Conservation (phyloP, 1,140 invertebrate species). For the Heliconius congener region DNA sequence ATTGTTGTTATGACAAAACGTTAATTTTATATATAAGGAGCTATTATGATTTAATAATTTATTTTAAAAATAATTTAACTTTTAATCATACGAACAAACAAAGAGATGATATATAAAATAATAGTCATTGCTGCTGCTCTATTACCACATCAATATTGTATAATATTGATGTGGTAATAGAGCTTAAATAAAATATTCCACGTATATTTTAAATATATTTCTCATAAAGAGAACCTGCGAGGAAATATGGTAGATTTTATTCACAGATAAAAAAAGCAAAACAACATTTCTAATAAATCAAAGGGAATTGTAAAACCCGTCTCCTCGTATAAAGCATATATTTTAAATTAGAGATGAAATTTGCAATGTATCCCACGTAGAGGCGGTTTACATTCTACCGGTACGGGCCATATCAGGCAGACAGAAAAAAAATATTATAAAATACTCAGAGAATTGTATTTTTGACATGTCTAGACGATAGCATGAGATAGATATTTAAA, state of each 20-base stretch:
- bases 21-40: too few relatives aligned
- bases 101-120: background rate
- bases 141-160: conserved; percentile 1
- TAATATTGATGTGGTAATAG: too few relatives aligned
- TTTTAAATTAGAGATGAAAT: conserved; percentile 31
- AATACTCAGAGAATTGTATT: too few relatives aligned
- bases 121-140: background rate
- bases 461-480: too few relatives aligned
- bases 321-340: conserved; percentile 32
- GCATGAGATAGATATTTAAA: too few relatives aligned
- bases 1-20: too few relatives aligned
- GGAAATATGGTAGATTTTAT: conserved; percentile 16
- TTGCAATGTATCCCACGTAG: conserved; percentile 25
- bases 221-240: background rate
- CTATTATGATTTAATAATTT: too few relatives aligned
- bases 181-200: background rate
- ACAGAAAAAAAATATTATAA: background rate
- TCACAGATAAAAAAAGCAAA: conserved; percentile 16
- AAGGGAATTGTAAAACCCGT: conserved; percentile 29
- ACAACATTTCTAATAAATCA: conserved; percentile 32
- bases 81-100: too few relatives aligned
- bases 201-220: background rate
- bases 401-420: background rate
- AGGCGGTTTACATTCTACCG: conserved; percentile 9
- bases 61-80: too few relatives aligned